These are phyloP conservation scores for Pararge aegeria DNA, from an alignment of 1,140 invertebrate genomes.

Conservation along the genomic window DNA sequence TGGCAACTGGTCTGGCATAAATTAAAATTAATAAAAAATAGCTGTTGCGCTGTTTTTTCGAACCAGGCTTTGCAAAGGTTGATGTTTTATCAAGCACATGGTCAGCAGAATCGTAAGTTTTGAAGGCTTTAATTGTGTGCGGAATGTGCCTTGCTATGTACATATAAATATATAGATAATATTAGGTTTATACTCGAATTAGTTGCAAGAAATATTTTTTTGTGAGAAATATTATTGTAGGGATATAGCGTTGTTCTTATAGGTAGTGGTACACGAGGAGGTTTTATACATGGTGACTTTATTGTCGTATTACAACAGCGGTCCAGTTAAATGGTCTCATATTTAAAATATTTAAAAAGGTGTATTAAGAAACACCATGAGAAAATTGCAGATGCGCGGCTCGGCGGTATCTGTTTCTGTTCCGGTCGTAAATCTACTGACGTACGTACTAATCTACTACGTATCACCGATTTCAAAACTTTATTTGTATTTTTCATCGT, in stretches of 20 bases:
- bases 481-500: too few species aligned
- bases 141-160: conserved; percentile 81
- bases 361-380: too few species aligned
- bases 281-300: conserved; percentile 34
- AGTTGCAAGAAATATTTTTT: conserved; percentile 78
- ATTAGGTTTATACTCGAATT: conserved; percentile 80
- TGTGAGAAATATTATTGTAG: conserved; percentile 74
- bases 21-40: background rate
- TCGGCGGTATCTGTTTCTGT: too few species aligned
- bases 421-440: too few species aligned
- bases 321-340: too few species aligned
- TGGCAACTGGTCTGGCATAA: conserved; percentile 12
- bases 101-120: conserved; percentile 63
- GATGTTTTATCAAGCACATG: conserved; percentile 75
- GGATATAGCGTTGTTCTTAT: conserved; percentile 68
- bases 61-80: conserved; percentile 49
- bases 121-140: conserved; percentile 77
- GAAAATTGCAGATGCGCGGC: too few species aligned
- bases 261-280: conserved; percentile 63
- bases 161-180: conserved; percentile 67
- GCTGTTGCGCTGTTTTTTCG: conserved; percentile 31
- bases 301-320: too few species aligned
- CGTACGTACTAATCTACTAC: too few species aligned
- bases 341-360: too few species aligned
- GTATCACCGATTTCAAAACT: too few species aligned